Conservation (phyloP, 2,113 vertebrate species). For the Cinclus cinclus region DNA sequence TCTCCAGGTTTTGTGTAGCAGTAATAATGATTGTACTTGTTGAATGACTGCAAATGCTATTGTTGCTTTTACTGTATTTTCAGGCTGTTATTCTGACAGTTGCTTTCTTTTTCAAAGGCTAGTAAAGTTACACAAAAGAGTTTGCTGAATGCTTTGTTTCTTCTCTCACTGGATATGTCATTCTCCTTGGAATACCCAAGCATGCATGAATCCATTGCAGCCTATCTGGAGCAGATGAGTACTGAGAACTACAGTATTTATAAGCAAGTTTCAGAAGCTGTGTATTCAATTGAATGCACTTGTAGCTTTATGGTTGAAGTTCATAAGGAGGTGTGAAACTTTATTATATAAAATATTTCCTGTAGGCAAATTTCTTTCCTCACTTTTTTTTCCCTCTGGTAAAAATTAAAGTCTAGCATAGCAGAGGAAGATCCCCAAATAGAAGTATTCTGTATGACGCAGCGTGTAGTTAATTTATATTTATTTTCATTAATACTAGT, state of each 20-base stretch:
- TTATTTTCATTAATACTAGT: neutral
- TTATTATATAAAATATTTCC: neutral
- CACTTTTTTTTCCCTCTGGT: neutral
- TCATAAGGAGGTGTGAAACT: constrained; percentile 80
- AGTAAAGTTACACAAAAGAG: constrained; percentile 81
- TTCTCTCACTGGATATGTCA: constrained; percentile 86
- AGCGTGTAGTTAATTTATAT: neutral
- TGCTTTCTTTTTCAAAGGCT: constrained; percentile 74
- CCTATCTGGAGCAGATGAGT: constrained; percentile 92
- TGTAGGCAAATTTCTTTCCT: neutral
- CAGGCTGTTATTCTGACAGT: neutral
- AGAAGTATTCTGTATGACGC: neutral
- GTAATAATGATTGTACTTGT: neutral
- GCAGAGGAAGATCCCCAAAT: neutral
- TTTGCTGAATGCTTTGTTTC: constrained; percentile 81
- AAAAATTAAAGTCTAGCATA: neutral
- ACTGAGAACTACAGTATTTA: constrained; percentile 85
- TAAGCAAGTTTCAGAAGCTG: constrained; percentile 77
- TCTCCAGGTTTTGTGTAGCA: neutral
- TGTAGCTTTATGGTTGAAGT: constrained; percentile 86
- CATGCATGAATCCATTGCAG: constrained; percentile 83
- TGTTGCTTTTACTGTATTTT: neutral
- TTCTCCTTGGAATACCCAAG: constrained; percentile 84
- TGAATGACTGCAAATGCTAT: neutral
- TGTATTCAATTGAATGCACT: constrained; percentile 86